These are phyloP conservation scores for Drosophila prosaltans DNA, from an alignment of 1,140 invertebrate species.

Conservation along the genomic window DNA sequence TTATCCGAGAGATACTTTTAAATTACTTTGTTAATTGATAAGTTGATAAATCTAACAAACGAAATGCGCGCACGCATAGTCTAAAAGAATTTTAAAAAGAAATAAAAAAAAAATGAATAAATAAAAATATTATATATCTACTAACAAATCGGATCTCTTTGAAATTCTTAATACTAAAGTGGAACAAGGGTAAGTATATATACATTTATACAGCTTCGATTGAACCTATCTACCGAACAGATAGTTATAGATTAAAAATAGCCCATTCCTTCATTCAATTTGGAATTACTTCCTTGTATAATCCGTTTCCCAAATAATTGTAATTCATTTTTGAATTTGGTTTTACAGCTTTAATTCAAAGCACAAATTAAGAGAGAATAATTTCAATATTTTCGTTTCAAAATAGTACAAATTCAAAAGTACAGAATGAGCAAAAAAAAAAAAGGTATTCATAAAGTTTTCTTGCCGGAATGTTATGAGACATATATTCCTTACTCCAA, in stretches of 20 bases:
- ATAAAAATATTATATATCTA: conserved; percentile 11
- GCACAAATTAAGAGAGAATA: not conserved
- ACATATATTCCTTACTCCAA: not conserved
- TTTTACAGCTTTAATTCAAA: not conserved
- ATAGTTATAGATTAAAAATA: too few relatives aligned
- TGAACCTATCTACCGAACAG: too few relatives aligned
- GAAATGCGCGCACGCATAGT: not conserved
- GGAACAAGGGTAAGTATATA: too few relatives aligned
- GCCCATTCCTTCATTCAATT: too few relatives aligned
- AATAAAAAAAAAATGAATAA: not conserved
- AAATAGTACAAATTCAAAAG: not conserved
- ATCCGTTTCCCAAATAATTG: too few relatives aligned
- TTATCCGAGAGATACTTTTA: conserved; percentile 16
- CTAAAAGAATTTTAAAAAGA: not conserved
- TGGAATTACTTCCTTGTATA: too few relatives aligned
- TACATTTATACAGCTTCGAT: too few relatives aligned
- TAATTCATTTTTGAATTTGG: too few relatives aligned
- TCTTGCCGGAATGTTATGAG: too few relatives aligned
- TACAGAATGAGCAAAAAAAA: not conserved
- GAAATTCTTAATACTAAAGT: too few relatives aligned
- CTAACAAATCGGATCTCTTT: conserved; percentile 1
- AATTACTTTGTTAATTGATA: conserved; percentile 11
- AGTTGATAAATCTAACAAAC: conserved; percentile 10
- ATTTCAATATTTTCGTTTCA: not conserved
- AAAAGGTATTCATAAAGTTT: too few relatives aligned